These are phyloP conservation scores for Phyllotis vaccarum DNA, from an alignment of 2,797 vertebrate genomes.

Conservation along the genomic window DNA sequence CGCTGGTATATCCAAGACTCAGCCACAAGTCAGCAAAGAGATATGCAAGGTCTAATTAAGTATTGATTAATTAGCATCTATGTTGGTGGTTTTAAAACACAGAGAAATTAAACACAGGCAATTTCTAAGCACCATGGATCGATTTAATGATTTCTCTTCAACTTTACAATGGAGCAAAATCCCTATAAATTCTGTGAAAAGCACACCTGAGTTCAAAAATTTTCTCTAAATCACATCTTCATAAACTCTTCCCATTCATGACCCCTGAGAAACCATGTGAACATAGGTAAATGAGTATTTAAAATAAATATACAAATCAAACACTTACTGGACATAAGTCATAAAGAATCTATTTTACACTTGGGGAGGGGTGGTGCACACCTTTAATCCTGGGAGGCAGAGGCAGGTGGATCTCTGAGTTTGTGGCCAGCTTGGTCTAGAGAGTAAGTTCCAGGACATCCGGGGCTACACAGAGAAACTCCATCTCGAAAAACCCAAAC, in stretches of 20 bases:
- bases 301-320: background rate
- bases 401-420: background rate
- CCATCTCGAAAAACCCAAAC: background rate
- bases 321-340: background rate
- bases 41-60: background rate
- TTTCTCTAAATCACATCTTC: background rate
- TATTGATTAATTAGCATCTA: background rate
- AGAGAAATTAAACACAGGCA: background rate
- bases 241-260: background rate
- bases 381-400: background rate
- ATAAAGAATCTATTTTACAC: background rate
- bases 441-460: background rate
- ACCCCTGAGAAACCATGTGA: background rate
- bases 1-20: background rate
- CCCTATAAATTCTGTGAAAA: background rate
- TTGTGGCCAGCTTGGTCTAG: background rate
- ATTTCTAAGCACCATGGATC: background rate
- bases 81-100: background rate
- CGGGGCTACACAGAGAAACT: background rate
- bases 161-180: background rate
- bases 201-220: background rate
- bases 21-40: background rate
- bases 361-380: background rate
- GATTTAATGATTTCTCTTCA: background rate
- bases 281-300: background rate